Conservation (phyloP, 2,888 invertebrate species). For the Leucophora obtusa region DNA sequence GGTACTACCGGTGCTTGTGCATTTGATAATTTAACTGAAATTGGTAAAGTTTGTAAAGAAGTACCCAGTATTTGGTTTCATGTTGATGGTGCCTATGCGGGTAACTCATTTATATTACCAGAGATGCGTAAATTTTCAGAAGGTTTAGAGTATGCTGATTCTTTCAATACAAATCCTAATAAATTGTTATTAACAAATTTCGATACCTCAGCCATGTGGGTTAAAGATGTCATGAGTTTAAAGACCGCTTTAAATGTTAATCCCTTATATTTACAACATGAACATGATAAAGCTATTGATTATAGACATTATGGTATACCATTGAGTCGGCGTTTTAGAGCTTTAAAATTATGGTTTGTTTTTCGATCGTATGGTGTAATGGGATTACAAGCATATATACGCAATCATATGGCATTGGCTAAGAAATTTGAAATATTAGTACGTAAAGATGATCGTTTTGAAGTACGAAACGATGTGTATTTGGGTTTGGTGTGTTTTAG, state of each 20-base stretch:
- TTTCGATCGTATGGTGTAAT: constrained; percentile 88
- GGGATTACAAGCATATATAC: constrained; percentile 89
- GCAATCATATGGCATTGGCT: constrained; percentile 89
- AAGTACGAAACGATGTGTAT: constrained; percentile 87
- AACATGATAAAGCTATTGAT: constrained; percentile 85
- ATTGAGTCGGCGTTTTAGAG: constrained; percentile 88
- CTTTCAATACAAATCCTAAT: constrained; percentile 93
- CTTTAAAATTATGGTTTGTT: constrained; percentile 94
- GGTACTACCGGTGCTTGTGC: constrained; percentile 92
- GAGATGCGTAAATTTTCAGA: constrained; percentile 85
- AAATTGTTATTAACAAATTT: constrained; percentile 92
- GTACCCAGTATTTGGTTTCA: constrained; percentile 88
- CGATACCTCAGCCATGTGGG: constrained; percentile 93
- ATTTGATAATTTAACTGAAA: constrained; percentile 89
- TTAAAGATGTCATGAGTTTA: constrained; percentile 85
- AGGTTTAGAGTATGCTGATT: constrained; percentile 87
- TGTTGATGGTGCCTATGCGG: constrained; percentile 93
- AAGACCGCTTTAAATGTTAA: constrained; percentile 92
- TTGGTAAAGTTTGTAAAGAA: constrained; percentile 85
- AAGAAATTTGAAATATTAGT: constrained; percentile 86
- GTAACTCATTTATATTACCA: constrained; percentile 91
- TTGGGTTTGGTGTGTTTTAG: constrained; percentile 90
- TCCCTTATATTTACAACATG: constrained; percentile 91
- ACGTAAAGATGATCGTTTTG: constrained; percentile 85
- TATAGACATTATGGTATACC: constrained; percentile 93